Percentiles rank a stretch among this genome's conserved stretches.
phyloP scores from a whole-genome alignment of 2,797 vertebrate species.

The Schizopygopsis malacanthus region DNA sequence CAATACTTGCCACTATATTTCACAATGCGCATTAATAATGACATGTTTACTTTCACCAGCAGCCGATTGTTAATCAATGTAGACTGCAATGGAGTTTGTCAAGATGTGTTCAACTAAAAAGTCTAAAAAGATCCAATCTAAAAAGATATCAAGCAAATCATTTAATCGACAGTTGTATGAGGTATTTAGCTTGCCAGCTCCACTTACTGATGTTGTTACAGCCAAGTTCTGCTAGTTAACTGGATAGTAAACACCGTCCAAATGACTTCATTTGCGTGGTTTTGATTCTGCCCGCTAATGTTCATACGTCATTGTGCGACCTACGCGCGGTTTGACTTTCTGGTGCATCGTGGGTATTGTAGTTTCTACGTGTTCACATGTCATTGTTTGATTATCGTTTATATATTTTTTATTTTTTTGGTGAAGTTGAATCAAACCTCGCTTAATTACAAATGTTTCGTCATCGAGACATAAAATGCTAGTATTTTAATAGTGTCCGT shows the following conservation, averaged over 20 bases:
- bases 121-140: no score
- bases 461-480: background rate
- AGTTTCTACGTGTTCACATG: conserved; percentile 34
- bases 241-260: background rate
- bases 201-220: background rate
- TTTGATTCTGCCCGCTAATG: conserved; percentile 50
- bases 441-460: background rate
- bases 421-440: background rate
- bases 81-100: background rate
- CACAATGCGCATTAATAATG: background rate
- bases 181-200: background rate
- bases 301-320: conserved; percentile 38
- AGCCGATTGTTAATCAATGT: background rate
- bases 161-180: background rate
- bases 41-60: background rate
- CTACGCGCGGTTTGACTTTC: background rate
- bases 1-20: background rate
- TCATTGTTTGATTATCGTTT: background rate
- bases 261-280: background rate
- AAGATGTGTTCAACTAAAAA: background rate
- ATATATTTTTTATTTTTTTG: background rate
- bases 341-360: conserved; percentile 51
- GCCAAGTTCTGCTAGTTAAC: no score
- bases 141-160: background rate
- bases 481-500: no score